Evolutionary conservation across 1,140 invertebrate species (phyloP), one percentile per base, ranked within the genome.

Genomic region (Ostrea denselamellosa): DNA sequence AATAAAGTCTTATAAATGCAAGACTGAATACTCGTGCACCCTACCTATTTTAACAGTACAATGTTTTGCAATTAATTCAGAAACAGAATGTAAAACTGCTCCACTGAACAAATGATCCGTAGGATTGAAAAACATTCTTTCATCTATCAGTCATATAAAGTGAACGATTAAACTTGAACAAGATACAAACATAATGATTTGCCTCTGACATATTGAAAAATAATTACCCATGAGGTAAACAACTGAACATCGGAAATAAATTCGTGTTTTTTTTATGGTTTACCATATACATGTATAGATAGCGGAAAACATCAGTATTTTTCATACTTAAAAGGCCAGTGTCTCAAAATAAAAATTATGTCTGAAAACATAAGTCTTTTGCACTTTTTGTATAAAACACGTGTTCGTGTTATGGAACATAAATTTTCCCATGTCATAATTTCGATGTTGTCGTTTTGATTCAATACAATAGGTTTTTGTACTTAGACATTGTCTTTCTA

Each of bases 11-110:
- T 5, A 44, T 5, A 44, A 44, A 44, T 44, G 34, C 34, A 44
- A 44, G 34, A 44, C 34, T 44, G 34, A 44, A 44, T 44, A 62
- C 58, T 19, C n/a, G 14, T 62, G 14, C 12, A 62, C 12, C 58
- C 58, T 62, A 62, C 58, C 58, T 62, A 62, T 62, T 62, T 62
- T 62, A 62, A 62, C 58, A 62, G 58, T 62, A n/a, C 58, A 62
- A 62, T 62, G 14, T 62, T 12, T 17, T 62, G 58, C n/a, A n/a
- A n/a, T 62, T 19, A 62, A 62, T 62, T 62, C 58, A 17, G n/a
- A 62, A 62, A 62, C 58, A 62, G 14, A 62, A 19, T 12, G 58
- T 62, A 62, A 62, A 62, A 62, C 14, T 19, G 12, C 14, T 62
- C 58, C 58, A 62, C 14, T 62, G 17, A 62, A 62, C 58, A 62